These are phyloP conservation scores for Sinopyrophorus schimmeli DNA, from an alignment of 2,888 invertebrate species.

Conservation along the genomic window DNA sequence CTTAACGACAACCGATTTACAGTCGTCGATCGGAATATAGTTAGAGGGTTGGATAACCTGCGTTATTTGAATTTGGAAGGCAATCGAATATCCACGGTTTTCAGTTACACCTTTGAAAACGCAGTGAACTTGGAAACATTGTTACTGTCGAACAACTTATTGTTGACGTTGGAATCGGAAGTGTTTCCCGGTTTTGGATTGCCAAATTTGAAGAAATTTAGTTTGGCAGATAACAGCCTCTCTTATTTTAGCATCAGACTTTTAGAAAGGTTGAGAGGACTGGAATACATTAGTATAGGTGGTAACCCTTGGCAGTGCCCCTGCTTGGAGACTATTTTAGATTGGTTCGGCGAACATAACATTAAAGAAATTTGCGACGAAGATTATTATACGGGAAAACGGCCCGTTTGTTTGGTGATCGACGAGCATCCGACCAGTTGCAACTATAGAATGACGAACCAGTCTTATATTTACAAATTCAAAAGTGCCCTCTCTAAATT, in stretches of 20 bases:
- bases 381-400: constrained; percentile 17
- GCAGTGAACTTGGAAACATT: constrained; percentile 13
- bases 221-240: constrained; percentile 12
- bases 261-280: constrained; percentile 2
- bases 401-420: constrained; percentile 18
- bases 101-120: constrained; percentile 12
- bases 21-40: constrained; percentile 9
- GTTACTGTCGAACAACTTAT: constrained; percentile 10
- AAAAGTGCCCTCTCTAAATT: no score
- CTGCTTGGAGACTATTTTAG: constrained; percentile 17
- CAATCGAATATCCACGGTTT: constrained; percentile 12
- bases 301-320: constrained; percentile 28
- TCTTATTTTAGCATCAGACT: constrained; percentile 8
- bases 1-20: constrained; percentile 14
- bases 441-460: no score
- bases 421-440: constrained; percentile 2
- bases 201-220: constrained; percentile 6
- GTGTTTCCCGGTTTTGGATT: constrained; percentile 12
- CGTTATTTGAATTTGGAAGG: constrained; percentile 13
- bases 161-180: constrained; percentile 7
- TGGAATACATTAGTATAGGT: constrained; percentile 13
- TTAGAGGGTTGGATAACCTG: constrained; percentile 18
- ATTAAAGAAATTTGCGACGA: constrained; percentile 16
- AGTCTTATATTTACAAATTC: no score
- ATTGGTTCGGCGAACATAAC: constrained; percentile 9